Evolutionary conservation across 2,113 vertebrate species (phyloP), one percentile per base, ranked within the genome.

Genomic region (Uropsilus gracilis): DNA sequence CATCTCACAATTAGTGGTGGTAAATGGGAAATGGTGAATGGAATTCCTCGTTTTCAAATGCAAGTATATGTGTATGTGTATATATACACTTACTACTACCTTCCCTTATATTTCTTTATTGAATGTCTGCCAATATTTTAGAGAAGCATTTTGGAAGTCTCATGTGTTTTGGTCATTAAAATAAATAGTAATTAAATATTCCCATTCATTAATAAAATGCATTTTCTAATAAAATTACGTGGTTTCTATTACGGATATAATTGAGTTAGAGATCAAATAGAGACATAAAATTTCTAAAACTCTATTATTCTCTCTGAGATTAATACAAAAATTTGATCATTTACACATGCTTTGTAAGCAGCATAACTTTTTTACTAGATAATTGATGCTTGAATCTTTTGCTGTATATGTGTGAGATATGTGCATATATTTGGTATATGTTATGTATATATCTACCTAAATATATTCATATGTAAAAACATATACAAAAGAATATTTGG

Each of bases 21-120:
- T 92, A 94, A 96, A 85, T 82, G 17, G 37, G 30, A 93, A 96
- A 28, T 50, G 10, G 48, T 96, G 50, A 97, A 80, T 89, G 75
- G 76, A 84, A 94, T 89, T 84, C 93, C 71, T 89, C 32, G 30
- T 88, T 86, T 93, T 82, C 66, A 75, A 84, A 66, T 94, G 34
- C 18, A 68, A 68, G n/a, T 37, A 48, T 91, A 63, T 42, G 10
- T 78, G 8, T 28, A 2, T 66, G 11, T 61, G 84, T 83, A 63
- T 8, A 89, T 46, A 46, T 69, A 80, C 81, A 24, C 4, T 57
- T 87, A 80, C 66, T 66, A 63, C 12, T 57, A 63, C 86, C 50
- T 85, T 88, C 37, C 13, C 42, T 92, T 39, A 59, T 66, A 72
- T 55, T 85, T 93, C 26, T 46, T 90, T 80, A 77, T 34, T 78